phyloP scores from a whole-genome alignment of 2,888 invertebrate species.

The Drosophila nigricruria region DNA sequence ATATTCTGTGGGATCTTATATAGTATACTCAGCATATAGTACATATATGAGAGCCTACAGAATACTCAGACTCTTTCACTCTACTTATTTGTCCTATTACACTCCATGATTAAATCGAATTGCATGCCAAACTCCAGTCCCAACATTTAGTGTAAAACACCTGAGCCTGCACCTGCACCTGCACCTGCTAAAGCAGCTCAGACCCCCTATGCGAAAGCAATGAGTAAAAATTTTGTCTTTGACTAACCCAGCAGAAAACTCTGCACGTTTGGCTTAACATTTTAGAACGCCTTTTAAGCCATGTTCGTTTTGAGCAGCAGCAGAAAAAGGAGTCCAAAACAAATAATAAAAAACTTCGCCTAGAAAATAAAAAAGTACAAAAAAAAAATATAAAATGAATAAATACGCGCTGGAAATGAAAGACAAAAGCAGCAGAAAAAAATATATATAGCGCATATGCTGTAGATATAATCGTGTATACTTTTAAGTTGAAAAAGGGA shows the following conservation, averaged over 20 bases:
- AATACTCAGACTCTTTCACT: not conserved
- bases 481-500: constrained; percentile 43
- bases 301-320: constrained; percentile 42
- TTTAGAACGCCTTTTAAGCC: constrained; percentile 63
- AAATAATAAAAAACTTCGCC: constrained; percentile 13
- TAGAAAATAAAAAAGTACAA: constrained; percentile 20
- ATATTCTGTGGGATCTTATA: too few species aligned
- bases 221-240: constrained; percentile 67
- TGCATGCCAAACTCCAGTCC: not conserved
- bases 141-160: constrained; percentile 11
- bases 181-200: constrained; percentile 6
- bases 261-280: constrained; percentile 77
- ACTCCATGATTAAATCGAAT: not conserved
- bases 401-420: constrained; percentile 28
- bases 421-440: constrained; percentile 48
- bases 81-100: not conserved
- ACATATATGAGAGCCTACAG: not conserved
- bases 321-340: constrained; percentile 8
- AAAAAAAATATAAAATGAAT: constrained; percentile 29
- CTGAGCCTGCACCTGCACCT: not conserved
- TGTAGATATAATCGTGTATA: constrained; percentile 58
- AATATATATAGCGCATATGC: constrained; percentile 37
- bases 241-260: constrained; percentile 74
- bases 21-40: not conserved
- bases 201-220: constrained; percentile 25